Base-by-base conservation (phyloP, 2,797 vertebrate genomes). In the Okamejei kenojei region DNA sequence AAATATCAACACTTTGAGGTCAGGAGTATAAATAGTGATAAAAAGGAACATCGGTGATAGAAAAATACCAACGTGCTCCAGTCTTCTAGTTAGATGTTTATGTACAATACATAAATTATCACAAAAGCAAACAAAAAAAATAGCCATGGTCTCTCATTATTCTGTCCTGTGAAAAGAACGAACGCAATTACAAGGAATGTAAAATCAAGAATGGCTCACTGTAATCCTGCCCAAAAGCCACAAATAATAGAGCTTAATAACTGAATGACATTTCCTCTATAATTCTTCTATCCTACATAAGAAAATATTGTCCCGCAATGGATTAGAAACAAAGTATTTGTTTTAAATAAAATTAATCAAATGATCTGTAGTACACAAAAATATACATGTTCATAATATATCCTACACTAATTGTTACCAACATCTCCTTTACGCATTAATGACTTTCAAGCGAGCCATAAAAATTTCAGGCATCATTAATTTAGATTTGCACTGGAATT, bases 401-500 rank as follows among this genome's bases (percentile, higher is more conserved):
- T 96, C 96, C 96, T 96, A 97, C 97, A 96, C 97, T 97, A 97
- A 97, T 97, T 97, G 96, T 96, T 96, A 96, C 95, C 95, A 96
- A 96, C 95, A 96, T 95, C 97, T 96, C 96, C 95, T 94, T 96
- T 96, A 97, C 96, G 96, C 96, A 97, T 97, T 97, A 97, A 95
- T 96, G 96, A 96, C 97, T 97, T 97, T 97, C 97, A 97, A 95
- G 96, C 95, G 93, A 96, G 95, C 96, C 95, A 96, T 97, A 97
- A 86, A 94, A 96, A 96, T 96, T 97, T 97, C 96, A 97, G 96
- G 97, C 96, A 97, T 95, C 97, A 97, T 97, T 97, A 97, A 97
- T 97, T 97, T 97, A 97, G 97, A 97, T 97, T 97, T 97, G 96
- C 96, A 96, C 96, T 96, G 96, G 97, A 97, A 97, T 97, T 96